Evolutionary conservation across 2,888 invertebrate genomes (phyloP), one percentile per base, ranked within the genome.

Genomic region (Timema cristinae): DNA sequence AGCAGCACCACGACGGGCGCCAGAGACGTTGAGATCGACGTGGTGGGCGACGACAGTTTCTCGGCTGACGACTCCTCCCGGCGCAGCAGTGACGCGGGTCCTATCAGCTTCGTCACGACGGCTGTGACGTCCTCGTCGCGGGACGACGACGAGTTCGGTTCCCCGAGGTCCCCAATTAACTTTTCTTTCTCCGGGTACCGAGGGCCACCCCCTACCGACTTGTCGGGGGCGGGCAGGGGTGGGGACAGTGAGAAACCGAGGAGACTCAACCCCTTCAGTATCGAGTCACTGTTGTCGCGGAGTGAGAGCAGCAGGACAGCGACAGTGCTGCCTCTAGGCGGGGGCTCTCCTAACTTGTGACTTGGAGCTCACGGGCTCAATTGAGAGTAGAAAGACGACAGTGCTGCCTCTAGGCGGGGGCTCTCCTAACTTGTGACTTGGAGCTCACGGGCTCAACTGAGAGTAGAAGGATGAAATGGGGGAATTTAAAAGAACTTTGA

Each of bases 201-300:
- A 9, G 6, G 32, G 32, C 63, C 63, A 4, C 63, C 63, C 32
- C 11, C 63, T 4, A 2, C 54, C 54, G 54, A 13, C 54, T 54
- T 48, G 63, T 7, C 32, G 47, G 11, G 63, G 47, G 7, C 32
- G 32, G 47, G 5, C 7, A 16, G 10, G 11, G 7, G 47, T 5
- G 63, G 11, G 16, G 63, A 32, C 16, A 11, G 10, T 10, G 13
- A 63, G 32, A 8, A 8, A 16, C 16, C 32, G 16, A 32, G 63
- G 10, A 32, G 89, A 78, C 86, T 87, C 77, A 94, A 94, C 84
- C 94, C 94, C 69, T 94, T 94, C 85, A 94, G 94, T 85, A 94
- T 94, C 88, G 94, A 94, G 81, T 93, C 93, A 73, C 84, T 94
- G 78, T 86, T 94, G 79, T 91, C 91, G 79, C 8, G 63, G 32